Evolutionary conservation across 2,888 invertebrate genomes (phyloP).

Genomic region (Oasisia sp.): DNA sequence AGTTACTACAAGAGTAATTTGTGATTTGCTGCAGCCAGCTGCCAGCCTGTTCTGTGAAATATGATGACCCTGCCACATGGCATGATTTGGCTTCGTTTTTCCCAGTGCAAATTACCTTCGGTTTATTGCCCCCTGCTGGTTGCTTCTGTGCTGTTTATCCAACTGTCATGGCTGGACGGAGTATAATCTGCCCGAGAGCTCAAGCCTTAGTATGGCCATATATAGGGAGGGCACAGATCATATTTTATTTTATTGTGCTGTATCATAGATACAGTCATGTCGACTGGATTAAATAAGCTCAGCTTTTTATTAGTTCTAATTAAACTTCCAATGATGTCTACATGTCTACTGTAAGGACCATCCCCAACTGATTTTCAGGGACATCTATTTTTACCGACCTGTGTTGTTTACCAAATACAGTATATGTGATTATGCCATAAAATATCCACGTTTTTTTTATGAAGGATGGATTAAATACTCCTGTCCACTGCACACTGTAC

Average conservation of each 20-base stretch:
- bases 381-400: too few species aligned
- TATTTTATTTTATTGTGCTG: background rate
- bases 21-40: constrained; percentile 4
- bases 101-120: background rate
- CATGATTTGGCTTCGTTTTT: background rate
- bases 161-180: background rate
- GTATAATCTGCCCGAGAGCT: background rate
- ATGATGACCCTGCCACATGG: background rate
- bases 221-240: constrained; percentile 1
- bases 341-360: background rate
- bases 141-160: background rate
- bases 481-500: background rate
- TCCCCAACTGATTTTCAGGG: background rate
- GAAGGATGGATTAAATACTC: background rate
- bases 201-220: background rate
- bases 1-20: constrained; percentile 3
- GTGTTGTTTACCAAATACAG: too few species aligned
- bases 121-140: background rate
- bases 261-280: background rate
- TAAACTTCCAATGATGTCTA: too few species aligned
- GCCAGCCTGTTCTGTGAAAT: background rate
- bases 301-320: background rate
- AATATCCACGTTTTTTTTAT: too few species aligned
- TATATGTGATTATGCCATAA: too few species aligned
- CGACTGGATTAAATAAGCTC: background rate